Base-by-base conservation (phyloP, 2,113 vertebrate species). In the Prolemur simus region DNA sequence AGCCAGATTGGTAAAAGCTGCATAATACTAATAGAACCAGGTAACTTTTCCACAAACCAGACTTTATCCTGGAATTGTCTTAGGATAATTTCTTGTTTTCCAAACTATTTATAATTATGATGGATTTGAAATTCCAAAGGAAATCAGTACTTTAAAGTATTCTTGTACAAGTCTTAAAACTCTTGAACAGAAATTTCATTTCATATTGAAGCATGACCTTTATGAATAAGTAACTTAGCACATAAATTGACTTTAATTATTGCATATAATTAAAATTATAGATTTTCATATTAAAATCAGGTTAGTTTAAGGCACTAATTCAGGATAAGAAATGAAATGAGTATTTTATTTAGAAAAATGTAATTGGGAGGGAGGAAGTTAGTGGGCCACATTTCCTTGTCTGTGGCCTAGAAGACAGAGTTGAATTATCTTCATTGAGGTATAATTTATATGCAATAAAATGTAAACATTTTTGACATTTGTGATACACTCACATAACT, bases 91-190 rank as follows among this genome's bases (percentile, higher is more conserved):
- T 85, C 29, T 93, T 96, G 4, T 95, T 68, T 76, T 42, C 58
- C 58, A 69, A 54, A 95, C 14, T 63, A 8, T 47, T 87, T 92
- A 64, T 92, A 77, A 90, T 89, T 77, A 71, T 80, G 27, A 77
- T 49, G 37, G 37, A 85, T 82, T 95, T 88, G 42, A 84, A 96
- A 91, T 96, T 80, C 17, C 42, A 94, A 56, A 90, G 80, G 47
- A 94, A 95, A 73, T 89, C 39, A 94, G 3, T 94, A 63, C 39
- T 88, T 83, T 56, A 39, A 87, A 74, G 5, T 74, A 84, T 71
- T 77, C 32, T 80, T 89, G 15, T 64, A 3, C n/a, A 84, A 85
- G 56, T 76, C 15, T 80, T 85, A 84, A 80, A 96, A 92, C 82
- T 90, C 20, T 76, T 52, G n/a, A 88, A 84, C 3, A 94, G 49